phyloP scores from a whole-genome alignment of 2,113 vertebrate genomes.

The Osmerus mordax region DNA sequence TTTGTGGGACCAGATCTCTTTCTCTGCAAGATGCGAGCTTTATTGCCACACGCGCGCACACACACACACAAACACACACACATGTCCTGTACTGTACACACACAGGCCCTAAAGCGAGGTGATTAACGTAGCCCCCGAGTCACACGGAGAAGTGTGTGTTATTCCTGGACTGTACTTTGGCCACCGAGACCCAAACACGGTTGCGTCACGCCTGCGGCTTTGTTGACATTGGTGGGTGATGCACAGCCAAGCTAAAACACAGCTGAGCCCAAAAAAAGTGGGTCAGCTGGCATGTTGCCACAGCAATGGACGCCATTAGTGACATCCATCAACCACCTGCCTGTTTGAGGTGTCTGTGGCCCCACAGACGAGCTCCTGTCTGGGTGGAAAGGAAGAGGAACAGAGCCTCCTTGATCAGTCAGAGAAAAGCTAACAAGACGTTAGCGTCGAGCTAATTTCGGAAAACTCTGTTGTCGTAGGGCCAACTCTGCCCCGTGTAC shows the following conservation, averaged over 20 bases:
- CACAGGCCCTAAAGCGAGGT: not conserved
- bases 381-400: not conserved
- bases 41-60: too few relatives aligned
- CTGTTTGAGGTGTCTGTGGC: constrained; percentile 29
- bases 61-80: not conserved
- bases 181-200: not conserved
- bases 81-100: not conserved
- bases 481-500: constrained; percentile 35
- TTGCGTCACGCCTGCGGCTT: not conserved
- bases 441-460: constrained; percentile 45
- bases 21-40: too few relatives aligned
- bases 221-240: constrained; percentile 13
- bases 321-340: constrained; percentile 46
- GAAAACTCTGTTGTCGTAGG: constrained; percentile 49
- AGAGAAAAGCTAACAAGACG: constrained; percentile 41
- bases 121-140: not conserved
- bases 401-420: constrained; percentile 27
- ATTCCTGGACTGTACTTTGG: not conserved
- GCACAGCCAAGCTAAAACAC: constrained; percentile 21
- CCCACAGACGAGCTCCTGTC: not conserved
- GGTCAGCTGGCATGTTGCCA: constrained; percentile 46
- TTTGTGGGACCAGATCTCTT: not conserved
- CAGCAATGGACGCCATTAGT: constrained; percentile 22
- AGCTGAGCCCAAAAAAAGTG: constrained; percentile 37
- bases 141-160: not conserved